These are phyloP conservation scores for Lepidurus couesii DNA, from an alignment of 1,140 invertebrate genomes.

Conservation along the genomic window DNA sequence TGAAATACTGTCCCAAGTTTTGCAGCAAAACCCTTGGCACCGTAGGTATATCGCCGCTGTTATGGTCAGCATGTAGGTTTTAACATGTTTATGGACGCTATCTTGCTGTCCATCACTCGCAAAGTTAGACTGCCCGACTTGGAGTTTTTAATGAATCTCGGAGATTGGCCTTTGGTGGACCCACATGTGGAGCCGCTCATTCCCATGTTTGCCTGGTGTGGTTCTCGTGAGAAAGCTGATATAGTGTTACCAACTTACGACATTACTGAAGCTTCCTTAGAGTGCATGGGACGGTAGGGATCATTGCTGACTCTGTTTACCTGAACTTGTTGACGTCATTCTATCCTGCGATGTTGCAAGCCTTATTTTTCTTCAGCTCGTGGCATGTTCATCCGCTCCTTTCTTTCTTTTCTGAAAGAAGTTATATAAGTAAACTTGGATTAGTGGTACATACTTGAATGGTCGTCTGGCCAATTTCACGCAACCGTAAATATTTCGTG, in stretches of 20 bases:
- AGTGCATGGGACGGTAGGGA: constrained; percentile 78
- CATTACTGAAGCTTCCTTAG: constrained; percentile 81
- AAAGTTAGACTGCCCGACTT: constrained; percentile 81
- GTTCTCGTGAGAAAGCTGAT: constrained; percentile 73
- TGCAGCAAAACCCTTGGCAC: constrained; percentile 34
- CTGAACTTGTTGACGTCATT: constrained; percentile 23
- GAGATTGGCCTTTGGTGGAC: constrained; percentile 81
- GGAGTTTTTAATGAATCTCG: constrained; percentile 88
- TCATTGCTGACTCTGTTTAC: constrained; percentile 10
- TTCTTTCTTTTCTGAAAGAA: too few species aligned
- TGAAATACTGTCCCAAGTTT: constrained; percentile 22
- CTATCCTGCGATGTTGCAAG: constrained; percentile 17
- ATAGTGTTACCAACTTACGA: constrained; percentile 95
- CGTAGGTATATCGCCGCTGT: constrained; percentile 73
- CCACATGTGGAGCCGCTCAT: constrained; percentile 50
- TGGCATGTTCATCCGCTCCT: neutral
- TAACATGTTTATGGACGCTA: constrained; percentile 89
- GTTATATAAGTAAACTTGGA: too few species aligned
- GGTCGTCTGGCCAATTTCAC: too few species aligned
- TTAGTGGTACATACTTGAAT: too few species aligned
- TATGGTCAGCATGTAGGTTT: constrained; percentile 94
- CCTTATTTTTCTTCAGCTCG: neutral
- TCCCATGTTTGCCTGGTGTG: constrained; percentile 97
- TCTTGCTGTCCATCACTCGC: constrained; percentile 71
- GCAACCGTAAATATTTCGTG: too few species aligned